Evolutionary conservation across 2,888 invertebrate genomes (phyloP).

Genomic region (Leptodirus hochenwartii): DNA sequence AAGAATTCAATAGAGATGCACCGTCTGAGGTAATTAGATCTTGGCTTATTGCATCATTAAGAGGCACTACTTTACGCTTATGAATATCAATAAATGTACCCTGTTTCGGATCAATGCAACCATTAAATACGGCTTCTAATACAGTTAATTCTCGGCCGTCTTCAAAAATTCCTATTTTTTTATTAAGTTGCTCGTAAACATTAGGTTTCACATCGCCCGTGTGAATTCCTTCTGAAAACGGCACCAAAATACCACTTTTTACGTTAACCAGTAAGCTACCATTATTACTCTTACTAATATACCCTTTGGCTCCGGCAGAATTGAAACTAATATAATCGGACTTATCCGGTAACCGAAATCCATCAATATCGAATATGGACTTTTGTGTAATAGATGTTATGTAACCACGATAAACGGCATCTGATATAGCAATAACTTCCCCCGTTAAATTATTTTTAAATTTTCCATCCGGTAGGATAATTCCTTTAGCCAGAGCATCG

Average conservation of each 20-base stretch:
- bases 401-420: constrained; percentile 79
- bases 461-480: constrained; percentile 56
- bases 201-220: constrained; percentile 66
- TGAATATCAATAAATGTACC: constrained; percentile 67
- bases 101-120: constrained; percentile 72
- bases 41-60: constrained; percentile 71
- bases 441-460: constrained; percentile 59
- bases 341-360: constrained; percentile 66
- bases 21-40: constrained; percentile 76
- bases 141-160: constrained; percentile 60
- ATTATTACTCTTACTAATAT: constrained; percentile 54
- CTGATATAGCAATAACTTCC: constrained; percentile 56
- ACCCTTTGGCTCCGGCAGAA: constrained; percentile 55
- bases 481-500: constrained; percentile 66
- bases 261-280: constrained; percentile 54
- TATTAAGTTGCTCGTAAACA: constrained; percentile 68
- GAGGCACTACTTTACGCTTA: constrained; percentile 52
- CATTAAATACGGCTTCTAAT: constrained; percentile 75
- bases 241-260: constrained; percentile 55
- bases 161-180: constrained; percentile 64
- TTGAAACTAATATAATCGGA: constrained; percentile 73
- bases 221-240: constrained; percentile 62
- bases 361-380: constrained; percentile 84
- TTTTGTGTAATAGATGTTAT: constrained; percentile 74
- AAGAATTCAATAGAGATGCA: constrained; percentile 65